These are phyloP conservation scores for Siderastrea siderea DNA, from an alignment of 92 coral and sea anemone species.

Conservation along the genomic window DNA sequence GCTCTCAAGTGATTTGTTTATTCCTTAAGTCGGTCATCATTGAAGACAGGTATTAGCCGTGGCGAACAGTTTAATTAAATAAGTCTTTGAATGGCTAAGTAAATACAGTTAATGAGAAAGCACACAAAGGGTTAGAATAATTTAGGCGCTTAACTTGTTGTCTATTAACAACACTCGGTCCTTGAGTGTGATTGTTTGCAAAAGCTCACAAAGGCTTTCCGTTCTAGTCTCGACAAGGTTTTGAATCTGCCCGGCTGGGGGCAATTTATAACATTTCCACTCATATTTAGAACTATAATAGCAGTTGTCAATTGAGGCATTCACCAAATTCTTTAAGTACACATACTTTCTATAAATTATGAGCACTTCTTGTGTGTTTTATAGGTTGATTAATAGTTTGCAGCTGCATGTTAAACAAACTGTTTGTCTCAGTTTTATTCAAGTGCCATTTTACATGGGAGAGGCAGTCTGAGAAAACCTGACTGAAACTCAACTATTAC, in stretches of 20 bases:
- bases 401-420: background rate
- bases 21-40: constrained; percentile 19
- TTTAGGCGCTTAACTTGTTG: constrained; percentile 58
- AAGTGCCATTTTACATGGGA: background rate
- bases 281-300: constrained; percentile 45
- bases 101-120: constrained; percentile 97
- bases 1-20: constrained; percentile 33
- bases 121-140: constrained; percentile 76
- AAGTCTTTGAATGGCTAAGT: constrained; percentile 89
- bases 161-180: constrained; percentile 36
- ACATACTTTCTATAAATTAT: background rate
- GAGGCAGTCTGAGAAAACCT: background rate
- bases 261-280: constrained; percentile 61
- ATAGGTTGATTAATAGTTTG: background rate
- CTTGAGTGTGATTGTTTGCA: constrained; percentile 56
- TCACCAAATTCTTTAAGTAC: constrained; percentile 52
- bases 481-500: background rate
- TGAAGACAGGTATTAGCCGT: constrained; percentile 37
- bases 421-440: background rate
- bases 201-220: constrained; percentile 55
- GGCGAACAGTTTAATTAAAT: constrained; percentile 86
- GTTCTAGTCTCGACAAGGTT: constrained; percentile 41
- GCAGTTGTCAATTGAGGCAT: constrained; percentile 26
- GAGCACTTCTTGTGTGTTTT: background rate
- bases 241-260: constrained; percentile 84